phyloP scores from a whole-genome alignment of 2,888 invertebrate species.

The Brachyptera risi region DNA sequence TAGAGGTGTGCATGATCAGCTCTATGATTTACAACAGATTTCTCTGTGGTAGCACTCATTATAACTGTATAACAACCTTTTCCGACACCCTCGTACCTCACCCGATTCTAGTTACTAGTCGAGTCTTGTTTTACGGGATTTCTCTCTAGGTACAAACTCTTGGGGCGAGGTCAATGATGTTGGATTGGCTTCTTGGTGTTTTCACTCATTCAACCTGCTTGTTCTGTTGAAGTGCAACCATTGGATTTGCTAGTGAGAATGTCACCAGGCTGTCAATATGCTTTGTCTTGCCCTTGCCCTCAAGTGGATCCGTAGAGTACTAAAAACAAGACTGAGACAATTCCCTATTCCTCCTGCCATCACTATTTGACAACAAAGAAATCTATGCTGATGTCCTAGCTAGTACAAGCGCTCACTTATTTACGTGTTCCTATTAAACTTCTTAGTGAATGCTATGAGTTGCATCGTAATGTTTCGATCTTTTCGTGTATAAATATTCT shows the following conservation, averaged over 20 bases:
- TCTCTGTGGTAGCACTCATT: slow-evolving; percentile 38
- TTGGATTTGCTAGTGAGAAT: slow-evolving; percentile 5
- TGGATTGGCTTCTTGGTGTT: slow-evolving; percentile 7
- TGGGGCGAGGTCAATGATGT: neutral
- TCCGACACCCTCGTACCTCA: slow-evolving; percentile 7
- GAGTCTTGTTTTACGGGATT: neutral
- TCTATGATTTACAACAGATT: slow-evolving; percentile 37
- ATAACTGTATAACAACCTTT: slow-evolving; percentile 31
- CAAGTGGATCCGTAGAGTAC: neutral
- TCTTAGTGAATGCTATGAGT: neutral
- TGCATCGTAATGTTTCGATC: neutral
- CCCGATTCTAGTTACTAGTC: neutral
- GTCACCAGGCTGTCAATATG: neutral
- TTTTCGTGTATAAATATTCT: neutral
- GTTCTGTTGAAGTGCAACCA: slow-evolving; percentile 11
- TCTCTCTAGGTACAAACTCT: neutral
- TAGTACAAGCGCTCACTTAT: neutral
- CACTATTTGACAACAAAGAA: neutral
- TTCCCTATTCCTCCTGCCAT: neutral
- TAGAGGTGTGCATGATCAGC: slow-evolving; percentile 95
- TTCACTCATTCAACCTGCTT: slow-evolving; percentile 7
- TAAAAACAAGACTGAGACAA: neutral
- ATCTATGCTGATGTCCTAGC: neutral
- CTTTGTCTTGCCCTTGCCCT: neutral
- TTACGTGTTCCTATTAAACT: neutral